These are phyloP conservation scores for Sinocyclocheilus grahami DNA, from an alignment of 2,113 vertebrate genomes.

Conservation along the genomic window DNA sequence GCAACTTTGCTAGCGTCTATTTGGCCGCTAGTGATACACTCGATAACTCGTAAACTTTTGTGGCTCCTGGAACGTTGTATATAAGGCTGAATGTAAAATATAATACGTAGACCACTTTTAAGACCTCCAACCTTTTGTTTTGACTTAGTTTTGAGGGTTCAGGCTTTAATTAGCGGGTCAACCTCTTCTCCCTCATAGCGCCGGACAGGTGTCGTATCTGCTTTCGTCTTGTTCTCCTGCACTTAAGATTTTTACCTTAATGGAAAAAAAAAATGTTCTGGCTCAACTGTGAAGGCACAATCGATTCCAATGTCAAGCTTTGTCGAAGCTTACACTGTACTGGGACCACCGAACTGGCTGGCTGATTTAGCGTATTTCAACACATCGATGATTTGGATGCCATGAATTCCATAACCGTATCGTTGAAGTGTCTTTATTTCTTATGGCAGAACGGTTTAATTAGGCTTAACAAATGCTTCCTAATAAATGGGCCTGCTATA, in stretches of 20 bases:
- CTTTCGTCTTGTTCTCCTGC: neutral
- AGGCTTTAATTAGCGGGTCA: neutral
- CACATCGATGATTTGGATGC: neutral
- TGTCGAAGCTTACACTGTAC: neutral
- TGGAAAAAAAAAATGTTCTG: neutral
- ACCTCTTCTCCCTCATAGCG: neutral
- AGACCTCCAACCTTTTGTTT: neutral
- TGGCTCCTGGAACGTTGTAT: neutral
- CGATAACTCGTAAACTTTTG: neutral
- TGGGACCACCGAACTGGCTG: too few relatives aligned
- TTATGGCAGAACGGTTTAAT: neutral
- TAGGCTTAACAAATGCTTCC: neutral
- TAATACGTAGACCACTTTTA: neutral
- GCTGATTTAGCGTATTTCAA: conserved; percentile 4
- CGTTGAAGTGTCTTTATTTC: neutral
- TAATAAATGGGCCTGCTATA: neutral
- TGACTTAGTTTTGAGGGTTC: neutral
- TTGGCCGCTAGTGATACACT: neutral
- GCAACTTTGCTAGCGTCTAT: neutral
- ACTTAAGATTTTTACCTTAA: neutral
- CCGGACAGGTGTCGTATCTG: neutral
- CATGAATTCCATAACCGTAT: neutral
- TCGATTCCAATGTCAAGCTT: neutral
- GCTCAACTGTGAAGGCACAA: neutral
- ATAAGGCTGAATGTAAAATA: neutral